Evolutionary conservation across 2,113 vertebrate species (phyloP).

Genomic region (Cercopithecus mona): DNA sequence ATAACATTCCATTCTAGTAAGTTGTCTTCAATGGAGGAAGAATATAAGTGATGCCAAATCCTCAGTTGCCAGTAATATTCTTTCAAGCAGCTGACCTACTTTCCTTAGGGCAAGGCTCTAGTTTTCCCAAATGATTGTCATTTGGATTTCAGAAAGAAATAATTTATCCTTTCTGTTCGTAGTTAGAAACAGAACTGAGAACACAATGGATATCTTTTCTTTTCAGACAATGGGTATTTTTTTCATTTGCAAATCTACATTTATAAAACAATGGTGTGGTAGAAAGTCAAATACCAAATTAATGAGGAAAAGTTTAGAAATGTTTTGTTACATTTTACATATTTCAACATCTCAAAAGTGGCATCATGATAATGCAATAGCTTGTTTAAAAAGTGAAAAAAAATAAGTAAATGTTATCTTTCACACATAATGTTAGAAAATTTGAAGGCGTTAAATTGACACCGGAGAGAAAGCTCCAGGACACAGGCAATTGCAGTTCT

Average conservation of each 20-base stretch:
- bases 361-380: not conserved
- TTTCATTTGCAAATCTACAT: not conserved
- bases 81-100: constrained; percentile 14
- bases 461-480: not conserved
- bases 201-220: not conserved
- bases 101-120: not conserved
- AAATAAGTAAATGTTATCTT: not conserved
- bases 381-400: not conserved
- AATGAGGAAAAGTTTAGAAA: not conserved
- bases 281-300: not conserved
- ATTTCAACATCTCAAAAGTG: not conserved
- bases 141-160: constrained; percentile 18
- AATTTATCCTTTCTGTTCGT: not conserved
- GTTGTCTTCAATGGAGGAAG: not conserved
- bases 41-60: not conserved
- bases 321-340: not conserved
- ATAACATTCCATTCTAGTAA: not conserved
- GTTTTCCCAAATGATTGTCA: not conserved
- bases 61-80: not conserved
- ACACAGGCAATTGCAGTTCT: not conserved
- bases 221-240: not conserved
- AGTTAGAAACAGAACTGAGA: not conserved
- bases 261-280: not conserved
- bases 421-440: not conserved
- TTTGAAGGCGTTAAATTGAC: not conserved